These are phyloP conservation scores for Austrolebias charrua DNA, from an alignment of 2,797 vertebrate species.

Conservation along the genomic window DNA sequence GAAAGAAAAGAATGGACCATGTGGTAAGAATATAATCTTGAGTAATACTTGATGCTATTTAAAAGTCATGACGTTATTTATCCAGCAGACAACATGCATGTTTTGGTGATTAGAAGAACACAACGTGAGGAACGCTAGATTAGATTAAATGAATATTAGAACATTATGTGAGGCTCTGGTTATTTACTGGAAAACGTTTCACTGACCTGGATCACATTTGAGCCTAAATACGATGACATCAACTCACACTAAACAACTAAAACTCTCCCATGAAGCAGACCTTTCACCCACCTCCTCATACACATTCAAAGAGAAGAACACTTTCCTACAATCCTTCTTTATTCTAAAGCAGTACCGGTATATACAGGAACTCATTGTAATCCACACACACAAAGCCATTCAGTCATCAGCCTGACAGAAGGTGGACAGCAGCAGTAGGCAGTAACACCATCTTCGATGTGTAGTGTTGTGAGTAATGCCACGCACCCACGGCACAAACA, in stretches of 20 bases:
- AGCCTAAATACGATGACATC: slow-evolving; percentile 36
- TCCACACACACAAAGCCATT: slow-evolving; percentile 5
- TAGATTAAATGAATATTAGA: slow-evolving; percentile 25
- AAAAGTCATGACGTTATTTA: slow-evolving; percentile 6
- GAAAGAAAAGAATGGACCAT: not conserved
- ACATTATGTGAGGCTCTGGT: slow-evolving; percentile 23
- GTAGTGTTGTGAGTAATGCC: slow-evolving; percentile 35
- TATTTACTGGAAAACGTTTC: slow-evolving; percentile 37
- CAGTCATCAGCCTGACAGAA: slow-evolving; percentile 34
- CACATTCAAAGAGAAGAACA: not conserved
- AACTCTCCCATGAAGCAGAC: not conserved
- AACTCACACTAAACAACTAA: slow-evolving; percentile 15
- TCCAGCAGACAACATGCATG: too few relatives aligned
- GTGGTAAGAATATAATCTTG: slow-evolving; percentile 4
- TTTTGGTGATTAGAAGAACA: too few relatives aligned
- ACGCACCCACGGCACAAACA: slow-evolving; percentile 32
- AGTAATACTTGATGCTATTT: not conserved
- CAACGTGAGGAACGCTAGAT: not conserved
- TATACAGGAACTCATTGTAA: not conserved
- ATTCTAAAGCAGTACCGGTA: too few relatives aligned
- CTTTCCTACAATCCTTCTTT: too few relatives aligned
- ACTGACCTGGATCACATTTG: slow-evolving; percentile 13
- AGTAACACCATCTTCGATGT: slow-evolving; percentile 38
- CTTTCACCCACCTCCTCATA: not conserved
- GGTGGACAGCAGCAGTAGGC: slow-evolving; percentile 41